Conservation (phyloP, 2,113 vertebrate species). For the Eretmochelys imbricata region DNA sequence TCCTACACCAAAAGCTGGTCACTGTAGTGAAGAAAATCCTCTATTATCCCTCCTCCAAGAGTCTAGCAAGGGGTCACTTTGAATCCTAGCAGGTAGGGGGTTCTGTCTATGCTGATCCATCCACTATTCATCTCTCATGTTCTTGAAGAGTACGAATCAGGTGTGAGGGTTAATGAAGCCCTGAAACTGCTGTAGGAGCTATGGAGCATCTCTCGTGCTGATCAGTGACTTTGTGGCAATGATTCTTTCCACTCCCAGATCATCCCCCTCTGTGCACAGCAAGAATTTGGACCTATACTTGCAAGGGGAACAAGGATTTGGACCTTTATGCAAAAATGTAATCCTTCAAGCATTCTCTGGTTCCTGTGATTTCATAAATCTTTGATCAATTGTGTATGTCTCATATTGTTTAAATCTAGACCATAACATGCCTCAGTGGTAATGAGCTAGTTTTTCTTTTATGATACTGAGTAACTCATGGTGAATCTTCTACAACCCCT, state of each 20-base stretch:
- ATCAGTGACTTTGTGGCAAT: neutral
- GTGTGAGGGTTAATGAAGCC: neutral
- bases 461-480: neutral
- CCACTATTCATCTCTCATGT: neutral
- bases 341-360: neutral
- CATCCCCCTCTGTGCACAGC: neutral
- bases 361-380: neutral
- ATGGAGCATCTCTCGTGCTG: neutral
- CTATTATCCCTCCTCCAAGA: neutral
- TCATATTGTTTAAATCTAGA: neutral
- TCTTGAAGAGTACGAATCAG: neutral
- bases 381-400: neutral
- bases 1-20: neutral
- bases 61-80: neutral
- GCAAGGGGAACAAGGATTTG: neutral
- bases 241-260: neutral
- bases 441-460: neutral
- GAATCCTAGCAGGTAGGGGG: neutral
- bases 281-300: no score
- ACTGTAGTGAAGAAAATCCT: neutral
- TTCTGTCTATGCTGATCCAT: neutral
- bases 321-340: neutral
- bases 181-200: neutral
- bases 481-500: neutral
- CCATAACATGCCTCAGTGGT: neutral